Evolutionary conservation across 2,888 invertebrate genomes (phyloP).

Genomic region (Cynaeus angustus): DNA sequence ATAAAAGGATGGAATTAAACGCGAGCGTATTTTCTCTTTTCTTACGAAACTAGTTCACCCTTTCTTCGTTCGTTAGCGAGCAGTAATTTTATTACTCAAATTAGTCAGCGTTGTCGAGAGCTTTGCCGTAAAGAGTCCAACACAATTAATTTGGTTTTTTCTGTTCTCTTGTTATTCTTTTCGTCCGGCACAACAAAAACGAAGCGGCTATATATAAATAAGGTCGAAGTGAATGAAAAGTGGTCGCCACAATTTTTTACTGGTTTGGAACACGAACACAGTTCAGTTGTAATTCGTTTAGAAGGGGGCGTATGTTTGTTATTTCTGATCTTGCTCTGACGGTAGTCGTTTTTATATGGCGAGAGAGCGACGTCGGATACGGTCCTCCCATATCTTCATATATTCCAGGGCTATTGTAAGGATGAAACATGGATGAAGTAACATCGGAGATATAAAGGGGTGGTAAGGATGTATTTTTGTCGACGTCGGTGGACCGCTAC

Average conservation of each 20-base stretch:
- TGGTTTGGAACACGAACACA: slow-evolving; percentile 52
- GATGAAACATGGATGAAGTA: slow-evolving; percentile 60
- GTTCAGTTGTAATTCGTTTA: slow-evolving; percentile 54
- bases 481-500: slow-evolving; percentile 6
- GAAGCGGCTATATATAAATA: slow-evolving; percentile 52
- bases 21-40: slow-evolving; percentile 52
- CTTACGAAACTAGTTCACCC: slow-evolving; percentile 51
- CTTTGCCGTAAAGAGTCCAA: slow-evolving; percentile 50
- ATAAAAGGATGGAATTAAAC: slow-evolving; percentile 53
- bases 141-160: slow-evolving; percentile 55
- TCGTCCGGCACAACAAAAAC: slow-evolving; percentile 50
- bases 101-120: slow-evolving; percentile 55
- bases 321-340: slow-evolving; percentile 51
- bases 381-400: slow-evolving; percentile 59
- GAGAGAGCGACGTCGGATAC: slow-evolving; percentile 31
- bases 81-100: slow-evolving; percentile 57
- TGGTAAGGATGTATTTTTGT: slow-evolving; percentile 38
- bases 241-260: slow-evolving; percentile 44
- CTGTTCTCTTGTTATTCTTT: slow-evolving; percentile 14
- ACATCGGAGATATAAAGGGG: slow-evolving; percentile 59
- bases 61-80: slow-evolving; percentile 47
- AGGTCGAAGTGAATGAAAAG: slow-evolving; percentile 52
- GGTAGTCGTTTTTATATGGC: slow-evolving; percentile 34
- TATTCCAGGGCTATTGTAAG: slow-evolving; percentile 57
- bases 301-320: slow-evolving; percentile 51